Evolutionary conservation across 2,888 invertebrate species (phyloP).

Genomic region (Tipula helvola): DNA sequence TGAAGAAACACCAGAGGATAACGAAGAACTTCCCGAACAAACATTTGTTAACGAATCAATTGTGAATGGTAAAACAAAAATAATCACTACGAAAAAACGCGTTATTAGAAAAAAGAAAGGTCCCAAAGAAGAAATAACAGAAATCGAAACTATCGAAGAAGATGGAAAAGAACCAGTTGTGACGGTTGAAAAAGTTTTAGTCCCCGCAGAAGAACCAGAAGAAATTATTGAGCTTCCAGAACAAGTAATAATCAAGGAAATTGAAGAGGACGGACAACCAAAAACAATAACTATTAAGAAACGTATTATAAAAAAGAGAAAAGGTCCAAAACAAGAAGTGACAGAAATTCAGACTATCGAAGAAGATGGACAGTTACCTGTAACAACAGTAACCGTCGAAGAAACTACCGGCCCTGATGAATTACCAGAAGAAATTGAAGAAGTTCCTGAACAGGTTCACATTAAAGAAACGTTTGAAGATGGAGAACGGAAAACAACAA

Average conservation of each 20-base stretch:
- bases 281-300: conserved; percentile 23
- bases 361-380: conserved; percentile 29
- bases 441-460: conserved; percentile 17
- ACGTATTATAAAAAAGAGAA: conserved; percentile 27
- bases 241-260: conserved; percentile 22
- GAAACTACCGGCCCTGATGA: conserved; percentile 16
- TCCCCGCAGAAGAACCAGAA: conserved; percentile 23
- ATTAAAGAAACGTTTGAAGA: conserved; percentile 15
- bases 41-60: conserved; percentile 20
- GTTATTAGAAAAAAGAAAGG: conserved; percentile 27
- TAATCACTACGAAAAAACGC: conserved; percentile 26
- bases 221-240: conserved; percentile 28
- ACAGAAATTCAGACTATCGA: conserved; percentile 32
- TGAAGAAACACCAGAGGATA: conserved; percentile 17
- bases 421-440: conserved; percentile 21
- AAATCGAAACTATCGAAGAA: conserved; percentile 25
- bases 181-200: conserved; percentile 18
- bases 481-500: conserved; percentile 22
- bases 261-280: conserved; percentile 23
- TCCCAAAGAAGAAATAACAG: conserved; percentile 25
- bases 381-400: conserved; percentile 24
- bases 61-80: conserved; percentile 21
- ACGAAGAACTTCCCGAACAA: conserved; percentile 28
- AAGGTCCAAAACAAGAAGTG: conserved; percentile 28
- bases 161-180: conserved; percentile 25